Evolutionary conservation across 2,113 vertebrate genomes (phyloP), one percentile per base, ranked within the genome.

Genomic region (Muntiacus muntjak): DNA sequence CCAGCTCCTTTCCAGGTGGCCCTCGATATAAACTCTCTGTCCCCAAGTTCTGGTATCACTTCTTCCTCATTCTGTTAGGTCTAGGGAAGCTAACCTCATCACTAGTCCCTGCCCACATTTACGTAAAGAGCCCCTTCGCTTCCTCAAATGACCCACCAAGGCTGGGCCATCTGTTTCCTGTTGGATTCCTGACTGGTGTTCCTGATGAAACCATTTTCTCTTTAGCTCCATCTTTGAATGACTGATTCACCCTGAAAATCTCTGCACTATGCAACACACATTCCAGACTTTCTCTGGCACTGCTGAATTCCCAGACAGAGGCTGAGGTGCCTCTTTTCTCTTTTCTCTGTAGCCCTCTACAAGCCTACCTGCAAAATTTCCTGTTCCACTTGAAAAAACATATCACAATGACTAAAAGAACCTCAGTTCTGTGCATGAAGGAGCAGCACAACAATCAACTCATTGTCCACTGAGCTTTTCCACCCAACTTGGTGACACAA

Each of bases 281-380:
- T 86, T 79, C 88, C 93, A 79, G 76, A 88, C 81, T 95, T 92
- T 91, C 76, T 91, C 90, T 85, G 67, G 47, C n/a, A 33, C 33
- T 89, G 60, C 12, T 52, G 50, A 91, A 87, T 74, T 94, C 67
- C 71, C 79, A 92, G 33, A 96, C 23, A 89, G 62, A 82, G 89
- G 40, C 62, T 78, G 55, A 92, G 15, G 25, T 90, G 52, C 82
- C 33, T 50, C 50, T 67, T 91, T 94, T 57, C 33, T 43, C 50
- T 67, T 91, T 94, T 57, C 64, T 89, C 71, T 58, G 13, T 25
- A 81, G 10, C 94, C 45, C 30, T 89, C 52, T 79, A 71, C 36
- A 87, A 62, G 45, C 33, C 55, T 33, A 93, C 86, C 78, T 97
- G 62, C 47, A 95, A 97, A 91, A 64, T 25, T 55, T 62, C 84